A percentile compares a stretch with the other conserved stretches of the same genome.
phyloP scores from a whole-genome alignment of 2,888 invertebrate species.

The Coelopa pilipes region DNA sequence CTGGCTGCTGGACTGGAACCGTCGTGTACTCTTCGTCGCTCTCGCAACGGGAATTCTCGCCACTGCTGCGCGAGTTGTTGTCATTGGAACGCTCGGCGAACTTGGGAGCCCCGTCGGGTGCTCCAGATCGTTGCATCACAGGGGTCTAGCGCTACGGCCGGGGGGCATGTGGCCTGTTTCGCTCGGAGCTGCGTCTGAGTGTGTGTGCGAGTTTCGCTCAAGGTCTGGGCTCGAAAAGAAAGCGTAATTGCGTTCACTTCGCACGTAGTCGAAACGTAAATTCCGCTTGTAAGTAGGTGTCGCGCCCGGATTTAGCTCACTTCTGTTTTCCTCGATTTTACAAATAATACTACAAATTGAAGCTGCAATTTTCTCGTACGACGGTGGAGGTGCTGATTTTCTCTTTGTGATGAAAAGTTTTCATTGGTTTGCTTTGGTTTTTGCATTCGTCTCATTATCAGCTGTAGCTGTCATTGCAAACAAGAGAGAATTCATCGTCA shows the following conservation, averaged over 20 bases:
- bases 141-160: too few relatives aligned
- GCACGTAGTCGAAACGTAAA: background rate
- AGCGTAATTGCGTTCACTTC: too few relatives aligned
- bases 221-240: too few relatives aligned
- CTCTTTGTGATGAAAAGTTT: background rate
- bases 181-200: background rate
- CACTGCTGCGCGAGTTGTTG: slow-evolving; percentile 26
- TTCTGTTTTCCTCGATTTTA: slow-evolving; percentile 26
- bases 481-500: background rate
- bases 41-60: slow-evolving; percentile 69
- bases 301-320: background rate
- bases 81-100: slow-evolving; percentile 35
- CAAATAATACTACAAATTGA: slow-evolving; percentile 29
- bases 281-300: background rate
- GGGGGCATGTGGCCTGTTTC: background rate
- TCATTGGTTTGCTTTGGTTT: background rate
- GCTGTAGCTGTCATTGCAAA: background rate
- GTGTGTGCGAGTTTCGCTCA: background rate
- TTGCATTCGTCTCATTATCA: too few relatives aligned
- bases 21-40: slow-evolving; percentile 68
- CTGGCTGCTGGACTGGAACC: slow-evolving; percentile 40
- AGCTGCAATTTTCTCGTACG: background rate
- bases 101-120: background rate
- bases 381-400: slow-evolving; percentile 8
- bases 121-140: slow-evolving; percentile 8